A percentile compares a stretch with the other conserved stretches of the same genome.
phyloP scores from a whole-genome alignment of 2,888 invertebrate genomes.

The Tipula unca region DNA sequence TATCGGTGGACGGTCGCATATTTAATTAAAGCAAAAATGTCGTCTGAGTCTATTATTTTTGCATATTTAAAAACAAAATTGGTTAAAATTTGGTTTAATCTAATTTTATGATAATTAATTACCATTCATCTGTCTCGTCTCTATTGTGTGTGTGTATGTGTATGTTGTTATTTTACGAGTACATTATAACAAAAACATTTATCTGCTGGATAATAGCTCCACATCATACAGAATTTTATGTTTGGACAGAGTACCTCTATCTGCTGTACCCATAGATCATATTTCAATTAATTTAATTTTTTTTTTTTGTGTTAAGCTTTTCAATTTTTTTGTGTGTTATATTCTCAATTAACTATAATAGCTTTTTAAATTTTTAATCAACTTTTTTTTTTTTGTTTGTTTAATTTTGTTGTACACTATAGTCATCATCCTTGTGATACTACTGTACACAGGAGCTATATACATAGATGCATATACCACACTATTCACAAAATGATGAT shows the following conservation, averaged over 20 bases:
- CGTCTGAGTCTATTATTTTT: neutral
- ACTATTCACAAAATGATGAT: neutral
- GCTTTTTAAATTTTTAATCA: constrained; percentile 14
- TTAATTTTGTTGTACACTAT: neutral
- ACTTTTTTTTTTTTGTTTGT: neutral
- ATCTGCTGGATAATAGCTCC: neutral
- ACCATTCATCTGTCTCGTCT: neutral
- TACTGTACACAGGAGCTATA: neutral
- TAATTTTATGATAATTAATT: neutral
- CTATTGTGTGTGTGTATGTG: neutral
- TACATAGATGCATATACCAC: neutral
- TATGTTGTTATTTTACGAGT: neutral
- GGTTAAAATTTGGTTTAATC: neutral
- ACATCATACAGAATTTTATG: neutral
- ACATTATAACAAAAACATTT: neutral
- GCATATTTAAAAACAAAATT: neutral
- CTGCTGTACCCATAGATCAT: neutral
- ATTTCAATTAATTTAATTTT: neutral
- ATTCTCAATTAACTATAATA: constrained; percentile 14
- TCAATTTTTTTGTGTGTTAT: neutral
- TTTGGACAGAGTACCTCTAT: neutral
- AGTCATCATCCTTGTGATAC: neutral
- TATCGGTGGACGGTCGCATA: neutral
- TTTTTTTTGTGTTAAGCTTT: neutral
- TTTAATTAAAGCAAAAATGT: neutral